Conservation (phyloP, 1,140 invertebrate genomes). For the Pentalonia nigronervosa region DNA sequence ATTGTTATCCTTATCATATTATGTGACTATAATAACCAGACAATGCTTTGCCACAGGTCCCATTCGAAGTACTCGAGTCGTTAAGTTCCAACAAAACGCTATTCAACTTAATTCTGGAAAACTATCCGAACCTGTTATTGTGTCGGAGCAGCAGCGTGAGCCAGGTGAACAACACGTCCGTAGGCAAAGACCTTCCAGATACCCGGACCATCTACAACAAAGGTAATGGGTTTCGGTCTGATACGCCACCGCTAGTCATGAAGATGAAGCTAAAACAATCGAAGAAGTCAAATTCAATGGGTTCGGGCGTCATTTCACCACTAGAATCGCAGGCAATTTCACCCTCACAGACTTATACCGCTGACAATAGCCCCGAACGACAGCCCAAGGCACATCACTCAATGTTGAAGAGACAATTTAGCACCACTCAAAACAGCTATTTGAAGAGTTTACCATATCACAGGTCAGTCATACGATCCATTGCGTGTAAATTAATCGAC, state of each 20-base stretch:
- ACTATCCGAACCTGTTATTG: conserved; percentile 76
- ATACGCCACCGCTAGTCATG: conserved; percentile 32
- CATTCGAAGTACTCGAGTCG: conserved; percentile 76
- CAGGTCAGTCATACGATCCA: conserved; percentile 17
- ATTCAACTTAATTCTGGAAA: conserved; percentile 68
- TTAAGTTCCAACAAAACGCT: conserved; percentile 75
- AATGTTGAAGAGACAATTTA: conserved; percentile 34
- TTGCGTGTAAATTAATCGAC: background rate
- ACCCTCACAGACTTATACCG: background rate
- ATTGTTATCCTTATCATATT: background rate
- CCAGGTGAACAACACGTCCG: conserved; percentile 62
- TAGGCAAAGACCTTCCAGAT: background rate
- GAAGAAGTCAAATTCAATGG: background rate
- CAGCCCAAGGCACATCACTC: background rate
- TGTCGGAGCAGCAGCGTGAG: conserved; percentile 78
- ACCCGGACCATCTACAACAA: no score
- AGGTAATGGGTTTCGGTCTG: background rate
- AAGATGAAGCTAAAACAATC: conserved; percentile 51
- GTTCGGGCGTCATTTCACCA: conserved; percentile 21
- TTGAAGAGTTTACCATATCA: conserved; percentile 41
- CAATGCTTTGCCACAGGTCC: conserved; percentile 64
- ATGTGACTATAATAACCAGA: background rate
- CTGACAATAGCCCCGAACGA: conserved; percentile 41
- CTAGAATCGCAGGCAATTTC: background rate
- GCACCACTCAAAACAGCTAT: conserved; percentile 30